Evolutionary conservation across 2,797 vertebrate genomes (phyloP).

Genomic region (Peromyscus attwateri): DNA sequence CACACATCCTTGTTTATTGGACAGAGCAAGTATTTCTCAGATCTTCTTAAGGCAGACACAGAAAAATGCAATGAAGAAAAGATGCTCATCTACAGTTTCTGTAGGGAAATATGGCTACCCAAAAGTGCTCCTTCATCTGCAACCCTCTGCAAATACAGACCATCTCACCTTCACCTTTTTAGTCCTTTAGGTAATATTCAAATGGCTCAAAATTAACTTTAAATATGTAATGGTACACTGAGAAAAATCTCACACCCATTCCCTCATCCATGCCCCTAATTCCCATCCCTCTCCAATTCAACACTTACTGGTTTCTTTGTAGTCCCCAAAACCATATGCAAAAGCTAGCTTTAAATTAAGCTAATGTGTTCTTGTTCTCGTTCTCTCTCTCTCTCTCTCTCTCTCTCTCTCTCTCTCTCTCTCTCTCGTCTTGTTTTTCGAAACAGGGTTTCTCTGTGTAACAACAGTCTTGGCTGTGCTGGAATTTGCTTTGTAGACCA

Average conservation of each 20-base stretch:
- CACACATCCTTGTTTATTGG: slow-evolving; percentile 30
- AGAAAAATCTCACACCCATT: slow-evolving; percentile 34
- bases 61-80: neutral
- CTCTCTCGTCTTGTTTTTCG: neutral
- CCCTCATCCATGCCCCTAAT: slow-evolving; percentile 14
- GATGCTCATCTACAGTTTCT: neutral
- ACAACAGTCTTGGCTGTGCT: neutral
- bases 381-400: too few relatives aligned
- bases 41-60: slow-evolving; percentile 42
- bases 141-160: slow-evolving; percentile 5
- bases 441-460: neutral
- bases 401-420: too few relatives aligned
- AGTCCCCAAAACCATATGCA: slow-evolving; percentile 30
- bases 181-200: neutral
- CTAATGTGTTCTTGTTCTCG: neutral
- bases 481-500: neutral
- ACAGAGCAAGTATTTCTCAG: slow-evolving; percentile 67
- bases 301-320: slow-evolving; percentile 30
- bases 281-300: slow-evolving; percentile 9
- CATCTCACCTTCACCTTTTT: slow-evolving; percentile 38
- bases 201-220: slow-evolving; percentile 35
- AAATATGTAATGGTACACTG: neutral
- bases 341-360: slow-evolving; percentile 62
- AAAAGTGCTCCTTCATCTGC: slow-evolving; percentile 32
- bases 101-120: slow-evolving; percentile 46